phyloP scores from a whole-genome alignment of 2,888 invertebrate species.

The Sthenelais limicola region DNA sequence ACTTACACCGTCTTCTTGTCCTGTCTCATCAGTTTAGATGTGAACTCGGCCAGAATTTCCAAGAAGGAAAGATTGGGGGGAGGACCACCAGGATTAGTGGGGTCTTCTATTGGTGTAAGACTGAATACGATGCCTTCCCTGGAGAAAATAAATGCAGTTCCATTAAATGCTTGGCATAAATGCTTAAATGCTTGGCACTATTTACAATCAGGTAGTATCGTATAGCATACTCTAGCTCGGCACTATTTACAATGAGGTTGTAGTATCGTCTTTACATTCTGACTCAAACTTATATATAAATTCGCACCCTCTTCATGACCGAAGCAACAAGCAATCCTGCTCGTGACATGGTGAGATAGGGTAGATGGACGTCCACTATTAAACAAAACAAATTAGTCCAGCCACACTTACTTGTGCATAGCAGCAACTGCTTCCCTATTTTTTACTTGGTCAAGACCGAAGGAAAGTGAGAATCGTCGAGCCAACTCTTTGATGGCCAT shows the following conservation, averaged over 20 bases:
- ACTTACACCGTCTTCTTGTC: constrained; percentile 86
- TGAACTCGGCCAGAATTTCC: constrained; percentile 96
- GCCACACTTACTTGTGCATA: constrained; percentile 81
- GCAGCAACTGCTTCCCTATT: constrained; percentile 97
- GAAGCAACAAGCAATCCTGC: too few species aligned
- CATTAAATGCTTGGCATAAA: too few species aligned
- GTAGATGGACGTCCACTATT: too few species aligned
- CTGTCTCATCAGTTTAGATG: constrained; percentile 94
- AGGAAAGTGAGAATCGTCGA: constrained; percentile 95
- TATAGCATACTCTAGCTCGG: too few species aligned
- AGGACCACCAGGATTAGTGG: constrained; percentile 82
- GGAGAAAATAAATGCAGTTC: constrained; percentile 52
- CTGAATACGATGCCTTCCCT: constrained; percentile 92
- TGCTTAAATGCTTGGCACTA: too few species aligned
- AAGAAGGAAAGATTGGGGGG: constrained; percentile 92
- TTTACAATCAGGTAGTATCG: too few species aligned
- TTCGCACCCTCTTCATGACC: too few species aligned
- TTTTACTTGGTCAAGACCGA: constrained; percentile 96
- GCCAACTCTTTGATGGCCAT: constrained; percentile 95
- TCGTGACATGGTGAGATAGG: too few species aligned
- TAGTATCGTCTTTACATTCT: too few species aligned
- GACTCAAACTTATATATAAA: too few species aligned
- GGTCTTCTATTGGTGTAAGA: constrained; percentile 74
- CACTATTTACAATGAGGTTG: too few species aligned
- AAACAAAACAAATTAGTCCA: too few species aligned